Base-by-base conservation (phyloP, 2,113 vertebrate genomes). In the Engystomops pustulosus region DNA sequence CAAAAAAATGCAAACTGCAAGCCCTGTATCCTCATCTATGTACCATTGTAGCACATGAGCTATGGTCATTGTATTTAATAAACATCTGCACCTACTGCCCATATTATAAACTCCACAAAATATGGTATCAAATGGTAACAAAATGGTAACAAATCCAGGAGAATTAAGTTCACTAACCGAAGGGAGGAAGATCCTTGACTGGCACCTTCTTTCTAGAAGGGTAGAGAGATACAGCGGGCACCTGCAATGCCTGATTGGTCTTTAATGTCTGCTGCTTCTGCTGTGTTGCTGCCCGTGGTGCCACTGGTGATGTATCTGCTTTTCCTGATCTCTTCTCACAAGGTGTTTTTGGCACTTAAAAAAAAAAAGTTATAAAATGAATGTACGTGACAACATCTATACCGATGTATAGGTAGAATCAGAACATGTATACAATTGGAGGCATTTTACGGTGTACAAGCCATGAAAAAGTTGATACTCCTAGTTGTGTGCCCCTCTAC, bases 191-290 rank as follows among this genome's bases (percentile, higher is more conserved):
- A 77, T 99, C 98, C 90, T 98, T 99, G 53, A 97, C 95, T 0
- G 96, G 96, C 27, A 98, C 97, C 88, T 98, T 99, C 94, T 99
- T 98, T 30, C 97, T 93, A 15, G 97, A 97, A 1, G 96, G 97
- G 87, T 98, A 96, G 1, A 98, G 95, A 79, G 97, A 95, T 71
- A 99, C 97, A 0, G 96, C 93, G 0, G 98, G 97, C n/a, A 98
- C 97, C 90, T 98, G 97, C 36, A 99, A 86, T 0, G 93, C 98
- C 88, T 97, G 97, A 89, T 90, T 95, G 85, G 72, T 89, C 90
- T 96, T 98, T 0, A 93, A 55, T 75, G 88, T 88, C 0, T 88
- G 89, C 65, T 94, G 95, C 36, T 94, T 94, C 87, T 96, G 96
- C 41, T 98, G 96, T 18, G 90, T 92, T 20, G 95, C 96, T 6